Percentiles rank a stretch among this genome's conserved stretches.
Conservation (phyloP, 2,888 invertebrate species). For the Seira sanloemensis region DNA sequence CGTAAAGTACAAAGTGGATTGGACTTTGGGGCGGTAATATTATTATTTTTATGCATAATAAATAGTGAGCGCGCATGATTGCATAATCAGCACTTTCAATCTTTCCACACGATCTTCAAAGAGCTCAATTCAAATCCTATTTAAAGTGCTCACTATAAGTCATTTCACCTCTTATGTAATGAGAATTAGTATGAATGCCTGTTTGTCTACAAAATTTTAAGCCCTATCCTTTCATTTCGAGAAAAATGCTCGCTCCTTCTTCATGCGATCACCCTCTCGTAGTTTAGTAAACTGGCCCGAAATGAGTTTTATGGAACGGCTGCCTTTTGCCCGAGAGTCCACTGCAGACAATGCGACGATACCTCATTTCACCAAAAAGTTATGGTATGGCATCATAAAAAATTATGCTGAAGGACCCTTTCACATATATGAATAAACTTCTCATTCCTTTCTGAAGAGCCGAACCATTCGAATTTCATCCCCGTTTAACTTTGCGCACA, state of each 20-base stretch:
- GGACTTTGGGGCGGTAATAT: constrained; percentile 36
- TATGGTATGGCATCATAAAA: too few relatives aligned
- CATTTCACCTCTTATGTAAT: not conserved
- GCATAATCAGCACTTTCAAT: constrained; percentile 42
- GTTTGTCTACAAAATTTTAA: constrained; percentile 40
- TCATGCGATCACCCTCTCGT: not conserved
- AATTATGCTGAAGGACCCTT: too few relatives aligned
- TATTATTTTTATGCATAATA: constrained; percentile 48
- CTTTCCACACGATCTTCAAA: not conserved
- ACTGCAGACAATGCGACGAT: not conserved
- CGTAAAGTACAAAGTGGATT: constrained; percentile 48
- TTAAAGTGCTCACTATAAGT: constrained; percentile 11
- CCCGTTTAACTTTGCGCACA: constrained; percentile 23
- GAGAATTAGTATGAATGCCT: constrained; percentile 30
- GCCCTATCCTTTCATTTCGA: not conserved
- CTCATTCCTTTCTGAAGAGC: too few relatives aligned
- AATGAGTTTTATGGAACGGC: too few relatives aligned
- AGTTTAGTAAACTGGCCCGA: too few relatives aligned
- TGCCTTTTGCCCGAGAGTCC: too few relatives aligned
- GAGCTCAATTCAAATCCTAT: constrained; percentile 22
- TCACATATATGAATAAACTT: too few relatives aligned
- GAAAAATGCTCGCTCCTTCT: not conserved
- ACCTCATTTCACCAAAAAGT: too few relatives aligned
- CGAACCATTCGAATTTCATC: too few relatives aligned
- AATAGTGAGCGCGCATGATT: constrained; percentile 38